phyloP scores from a whole-genome alignment of 2,888 invertebrate species.

The Drosophila stalkeri region DNA sequence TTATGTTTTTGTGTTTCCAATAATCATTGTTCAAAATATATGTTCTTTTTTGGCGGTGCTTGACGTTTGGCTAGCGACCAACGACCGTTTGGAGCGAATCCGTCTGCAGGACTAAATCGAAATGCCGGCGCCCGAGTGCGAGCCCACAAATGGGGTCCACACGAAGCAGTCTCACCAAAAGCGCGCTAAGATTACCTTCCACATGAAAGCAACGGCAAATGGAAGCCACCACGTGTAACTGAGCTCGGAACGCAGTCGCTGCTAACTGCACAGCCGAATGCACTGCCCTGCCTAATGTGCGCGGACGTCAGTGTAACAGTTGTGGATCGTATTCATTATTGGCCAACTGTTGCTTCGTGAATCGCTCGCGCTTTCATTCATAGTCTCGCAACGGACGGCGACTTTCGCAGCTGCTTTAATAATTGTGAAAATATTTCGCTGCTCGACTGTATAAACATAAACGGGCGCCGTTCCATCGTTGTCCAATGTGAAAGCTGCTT shows the following conservation, averaged over 20 bases:
- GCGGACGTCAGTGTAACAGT: constrained; percentile 6
- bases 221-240: constrained; percentile 65
- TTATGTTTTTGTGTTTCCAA: constrained; percentile 18
- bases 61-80: constrained; percentile 23
- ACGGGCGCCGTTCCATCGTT: not conserved
- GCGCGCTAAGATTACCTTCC: constrained; percentile 57
- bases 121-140: constrained; percentile 47
- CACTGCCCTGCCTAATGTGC: not conserved
- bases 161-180: constrained; percentile 36
- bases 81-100: constrained; percentile 68
- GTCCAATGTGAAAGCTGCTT: constrained; percentile 7
- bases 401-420: constrained; percentile 16
- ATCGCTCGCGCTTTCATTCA: constrained; percentile 48
- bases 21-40: constrained; percentile 10
- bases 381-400: constrained; percentile 4
- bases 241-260: constrained; percentile 26
- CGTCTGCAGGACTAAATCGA: constrained; percentile 69
- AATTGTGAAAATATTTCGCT: constrained; percentile 22
- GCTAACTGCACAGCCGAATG: not conserved
- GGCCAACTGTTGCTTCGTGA: constrained; percentile 51
- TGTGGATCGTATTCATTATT: constrained; percentile 31
- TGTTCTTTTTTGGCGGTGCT: not conserved
- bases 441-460: not conserved
- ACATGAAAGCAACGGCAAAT: constrained; percentile 33
- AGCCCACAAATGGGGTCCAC: constrained; percentile 42